Evolutionary conservation across 2,888 invertebrate species (phyloP), one percentile per base, ranked within the genome.

Genomic region (Cancer borealis): DNA sequence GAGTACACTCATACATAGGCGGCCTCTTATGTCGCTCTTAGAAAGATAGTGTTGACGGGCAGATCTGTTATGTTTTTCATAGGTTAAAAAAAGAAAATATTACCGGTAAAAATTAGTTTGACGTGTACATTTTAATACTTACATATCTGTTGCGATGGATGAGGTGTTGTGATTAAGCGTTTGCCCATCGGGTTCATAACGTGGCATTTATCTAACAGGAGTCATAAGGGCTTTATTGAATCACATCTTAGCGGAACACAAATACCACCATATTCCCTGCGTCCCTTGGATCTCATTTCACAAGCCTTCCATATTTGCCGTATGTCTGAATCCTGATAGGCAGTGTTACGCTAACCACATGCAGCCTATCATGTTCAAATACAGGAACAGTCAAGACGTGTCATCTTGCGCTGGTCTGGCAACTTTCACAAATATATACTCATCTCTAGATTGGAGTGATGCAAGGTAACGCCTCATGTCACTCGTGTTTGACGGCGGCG

Each of bases 131-230:
- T 73, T 26, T 26, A 73, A 26, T 6, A 21, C 14, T 17, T 14
- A 54, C 60, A 10, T 73, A 26, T 26, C 10, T 73, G 73, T 73
- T 73, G 26, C 26, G 73, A 73, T 73, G 3, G 3, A 14, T 54
- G 54, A 14, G 8, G 8, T 54, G 8, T 54, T 14, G 54, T 12
- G n/a, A 10, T 26, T n/a, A 26, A 10, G 21, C 26, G 26, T 73
- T 73, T 73, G 73, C 73, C 73, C 73, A 73, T 26, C 73, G 73
- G 73, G 73, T 73, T 73, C 8, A 73, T 73, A 73, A 73, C n/a
- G 73, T 73, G 73, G 73, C 73, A 73, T 73, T 73, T 73, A 73
- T 73, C 73, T 39, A 60, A 3, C 60, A 4, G 73, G 73, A 73
- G 73, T n/a, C 26, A 10, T n/a, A 26, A 73, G n/a, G 26, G 21